Percentiles rank a stretch among this genome's conserved stretches.
phyloP scores from a whole-genome alignment of 2,113 vertebrate species.

The Campylomormyrus numenius region DNA sequence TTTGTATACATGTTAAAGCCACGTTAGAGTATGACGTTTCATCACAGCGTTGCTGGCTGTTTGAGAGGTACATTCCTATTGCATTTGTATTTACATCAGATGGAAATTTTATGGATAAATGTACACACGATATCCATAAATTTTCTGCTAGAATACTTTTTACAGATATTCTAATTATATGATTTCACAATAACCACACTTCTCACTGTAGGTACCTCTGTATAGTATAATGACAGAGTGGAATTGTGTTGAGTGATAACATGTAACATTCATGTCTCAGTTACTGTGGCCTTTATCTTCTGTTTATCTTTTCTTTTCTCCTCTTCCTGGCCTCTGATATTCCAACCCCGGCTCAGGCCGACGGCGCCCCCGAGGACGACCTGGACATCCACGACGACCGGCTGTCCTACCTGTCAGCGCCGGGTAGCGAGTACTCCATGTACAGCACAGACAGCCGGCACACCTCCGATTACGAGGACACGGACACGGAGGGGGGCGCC shows the following conservation, averaged over 20 bases:
- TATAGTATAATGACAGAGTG: neutral
- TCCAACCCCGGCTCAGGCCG: conserved; percentile 64
- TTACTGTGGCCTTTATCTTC: neutral
- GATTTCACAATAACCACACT: neutral
- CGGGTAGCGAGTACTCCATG: conserved; percentile 98
- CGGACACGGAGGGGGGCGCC: conserved; percentile 97
- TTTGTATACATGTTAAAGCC: neutral
- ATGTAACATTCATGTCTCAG: neutral
- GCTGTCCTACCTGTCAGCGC: conserved; percentile 95
- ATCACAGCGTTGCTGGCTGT: neutral
- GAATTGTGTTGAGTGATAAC: neutral
- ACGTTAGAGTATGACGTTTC: neutral
- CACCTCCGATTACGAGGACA: conserved; percentile 98
- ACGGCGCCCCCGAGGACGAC: conserved; percentile 90
- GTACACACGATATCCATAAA: neutral
- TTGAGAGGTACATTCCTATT: neutral
- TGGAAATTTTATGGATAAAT: neutral
- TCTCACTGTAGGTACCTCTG: neutral
- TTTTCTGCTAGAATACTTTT: neutral
- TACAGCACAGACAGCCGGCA: conserved; percentile 99
- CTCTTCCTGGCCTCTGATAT: neutral
- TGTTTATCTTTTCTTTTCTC: neutral
- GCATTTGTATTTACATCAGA: neutral
- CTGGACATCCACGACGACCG: conserved; percentile 97
- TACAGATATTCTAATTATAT: neutral